Evolutionary conservation across 2,888 invertebrate species (phyloP).

Genomic region (Nomada fabriciana): DNA sequence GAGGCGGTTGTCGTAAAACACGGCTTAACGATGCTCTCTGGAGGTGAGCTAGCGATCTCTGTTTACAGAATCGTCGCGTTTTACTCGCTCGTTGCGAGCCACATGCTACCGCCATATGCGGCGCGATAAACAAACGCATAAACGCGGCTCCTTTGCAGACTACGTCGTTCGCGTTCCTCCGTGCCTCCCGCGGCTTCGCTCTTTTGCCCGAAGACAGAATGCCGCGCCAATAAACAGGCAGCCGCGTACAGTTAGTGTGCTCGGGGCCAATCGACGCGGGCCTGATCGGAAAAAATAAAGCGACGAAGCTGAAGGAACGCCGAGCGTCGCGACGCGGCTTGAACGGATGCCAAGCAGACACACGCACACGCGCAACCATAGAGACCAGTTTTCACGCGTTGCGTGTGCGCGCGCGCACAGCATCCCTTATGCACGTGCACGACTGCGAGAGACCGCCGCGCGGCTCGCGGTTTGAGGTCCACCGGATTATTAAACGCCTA

Average conservation of each 20-base stretch:
- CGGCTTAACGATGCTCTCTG: slow-evolving; percentile 67
- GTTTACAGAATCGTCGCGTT: slow-evolving; percentile 67
- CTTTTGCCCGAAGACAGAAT: slow-evolving; percentile 27
- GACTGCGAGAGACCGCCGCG: slow-evolving; percentile 67
- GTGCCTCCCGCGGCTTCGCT: slow-evolving; percentile 39
- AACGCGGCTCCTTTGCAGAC: slow-evolving; percentile 79
- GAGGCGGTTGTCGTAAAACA: slow-evolving; percentile 57
- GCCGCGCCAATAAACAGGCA: slow-evolving; percentile 58
- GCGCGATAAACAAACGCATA: slow-evolving; percentile 81
- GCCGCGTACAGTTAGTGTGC: slow-evolving; percentile 30
- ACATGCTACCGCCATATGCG: slow-evolving; percentile 83
- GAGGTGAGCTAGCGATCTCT: slow-evolving; percentile 62
- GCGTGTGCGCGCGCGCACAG: slow-evolving; percentile 37
- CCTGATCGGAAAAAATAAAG: slow-evolving; percentile 68
- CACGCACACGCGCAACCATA: slow-evolving; percentile 9
- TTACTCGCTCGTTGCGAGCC: slow-evolving; percentile 71
- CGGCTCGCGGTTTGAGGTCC: slow-evolving; percentile 82
- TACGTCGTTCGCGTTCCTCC: slow-evolving; percentile 42
- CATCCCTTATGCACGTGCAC: slow-evolving; percentile 59
- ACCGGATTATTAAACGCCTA: slow-evolving; percentile 83
- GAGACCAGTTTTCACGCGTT: slow-evolving; percentile 13
- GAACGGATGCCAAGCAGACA: slow-evolving; percentile 71
- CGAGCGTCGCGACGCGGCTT: slow-evolving; percentile 68
- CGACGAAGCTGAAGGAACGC: slow-evolving; percentile 63
- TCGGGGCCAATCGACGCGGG: slow-evolving; percentile 65